Conservation (phyloP, 1,140 invertebrate species). For the Caerostris darwini region DNA sequence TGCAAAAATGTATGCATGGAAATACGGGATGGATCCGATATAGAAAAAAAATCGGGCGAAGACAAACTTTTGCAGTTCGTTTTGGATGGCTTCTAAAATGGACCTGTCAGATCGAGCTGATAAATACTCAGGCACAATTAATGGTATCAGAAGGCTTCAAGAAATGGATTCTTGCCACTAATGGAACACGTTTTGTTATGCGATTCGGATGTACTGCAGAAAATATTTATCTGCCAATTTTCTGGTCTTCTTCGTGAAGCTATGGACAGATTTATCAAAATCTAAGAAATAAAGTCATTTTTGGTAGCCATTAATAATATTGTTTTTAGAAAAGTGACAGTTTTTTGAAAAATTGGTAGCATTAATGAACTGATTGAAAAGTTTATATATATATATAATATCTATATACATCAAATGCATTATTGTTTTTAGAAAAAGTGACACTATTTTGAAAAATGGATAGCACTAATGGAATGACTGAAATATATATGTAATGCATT, state of each 20-base stretch:
- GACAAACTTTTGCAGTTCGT: conserved; percentile 8
- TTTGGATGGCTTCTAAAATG: conserved; percentile 22
- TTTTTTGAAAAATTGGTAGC: neutral
- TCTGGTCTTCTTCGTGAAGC: neutral
- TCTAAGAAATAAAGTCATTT: too few relatives aligned
- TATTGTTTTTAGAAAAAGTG: neutral
- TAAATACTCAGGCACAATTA: neutral
- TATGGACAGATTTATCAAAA: neutral
- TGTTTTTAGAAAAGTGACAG: neutral
- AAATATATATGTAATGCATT: neutral
- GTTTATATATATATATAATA: too few relatives aligned
- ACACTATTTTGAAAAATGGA: neutral
- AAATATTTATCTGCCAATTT: conserved; percentile 46
- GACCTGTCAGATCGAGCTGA: neutral
- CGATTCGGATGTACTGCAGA: neutral
- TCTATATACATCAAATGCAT: too few relatives aligned
- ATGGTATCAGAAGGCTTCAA: neutral
- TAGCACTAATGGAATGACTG: neutral
- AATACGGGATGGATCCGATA: neutral
- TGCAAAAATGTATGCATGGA: conserved; percentile 1
- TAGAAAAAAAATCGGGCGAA: neutral
- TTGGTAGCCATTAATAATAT: neutral
- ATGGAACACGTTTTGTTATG: neutral
- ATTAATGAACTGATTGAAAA: neutral
- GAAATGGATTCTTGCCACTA: neutral